phyloP scores from a whole-genome alignment of 92 coral and sea anemone species.

The Phenganax stokvisi region DNA sequence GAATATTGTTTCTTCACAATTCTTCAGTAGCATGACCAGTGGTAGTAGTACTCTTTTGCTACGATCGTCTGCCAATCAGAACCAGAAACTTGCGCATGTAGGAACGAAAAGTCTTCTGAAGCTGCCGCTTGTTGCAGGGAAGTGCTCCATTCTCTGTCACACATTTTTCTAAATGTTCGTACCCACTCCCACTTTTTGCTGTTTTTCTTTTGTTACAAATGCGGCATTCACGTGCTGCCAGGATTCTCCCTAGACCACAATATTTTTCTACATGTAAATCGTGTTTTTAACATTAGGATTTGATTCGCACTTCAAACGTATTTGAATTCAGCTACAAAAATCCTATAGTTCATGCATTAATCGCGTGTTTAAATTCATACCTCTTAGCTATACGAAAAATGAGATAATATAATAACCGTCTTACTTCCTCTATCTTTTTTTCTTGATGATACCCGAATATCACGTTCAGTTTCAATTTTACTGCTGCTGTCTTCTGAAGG shows the following conservation, averaged over 20 bases:
- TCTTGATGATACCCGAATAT: neutral
- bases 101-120: too few relatives aligned
- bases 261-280: too few relatives aligned
- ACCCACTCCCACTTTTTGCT: slow-evolving; percentile 21
- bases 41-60: too few relatives aligned
- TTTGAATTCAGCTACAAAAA: neutral
- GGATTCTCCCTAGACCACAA: slow-evolving; percentile 7
- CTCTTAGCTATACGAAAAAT: too few relatives aligned
- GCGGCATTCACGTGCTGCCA: slow-evolving; percentile 3
- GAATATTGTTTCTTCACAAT: neutral
- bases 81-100: too few relatives aligned
- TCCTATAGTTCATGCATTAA: too few relatives aligned
- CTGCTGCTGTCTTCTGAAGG: neutral
- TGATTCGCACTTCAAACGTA: neutral
- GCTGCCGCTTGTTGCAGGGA: slow-evolving; percentile 13
- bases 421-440: slow-evolving; percentile 20
- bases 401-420: neutral
- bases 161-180: slow-evolving; percentile 11
- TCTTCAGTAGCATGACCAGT: too few relatives aligned
- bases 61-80: too few relatives aligned
- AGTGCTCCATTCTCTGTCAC: slow-evolving; percentile 12
- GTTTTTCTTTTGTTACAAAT: slow-evolving; percentile 18
- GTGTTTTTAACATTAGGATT: too few relatives aligned
- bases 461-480: neutral
- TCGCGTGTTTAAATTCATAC: too few relatives aligned